Evolutionary conservation across 2,113 vertebrate species (phyloP).

Genomic region (Oryzias curvinotus): DNA sequence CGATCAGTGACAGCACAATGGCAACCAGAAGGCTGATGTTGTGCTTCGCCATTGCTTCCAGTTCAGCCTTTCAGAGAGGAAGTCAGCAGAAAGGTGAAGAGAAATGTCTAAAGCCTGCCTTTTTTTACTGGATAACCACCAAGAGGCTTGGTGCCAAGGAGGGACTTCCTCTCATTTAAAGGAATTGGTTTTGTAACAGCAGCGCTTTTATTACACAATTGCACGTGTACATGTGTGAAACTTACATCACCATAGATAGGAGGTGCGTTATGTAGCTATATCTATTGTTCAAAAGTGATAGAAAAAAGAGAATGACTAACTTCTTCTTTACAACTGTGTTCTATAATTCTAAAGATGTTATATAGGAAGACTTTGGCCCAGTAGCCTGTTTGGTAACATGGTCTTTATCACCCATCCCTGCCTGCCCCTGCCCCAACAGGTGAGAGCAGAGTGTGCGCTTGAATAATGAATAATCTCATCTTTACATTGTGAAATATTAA

Average conservation of each 20-base stretch:
- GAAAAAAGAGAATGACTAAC: not conserved
- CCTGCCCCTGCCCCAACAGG: not conserved
- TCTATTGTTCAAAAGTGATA: not conserved
- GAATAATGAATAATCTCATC: not conserved
- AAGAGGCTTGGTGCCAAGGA: not conserved
- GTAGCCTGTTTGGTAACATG: conserved; percentile 39
- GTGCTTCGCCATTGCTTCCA: conserved; percentile 56
- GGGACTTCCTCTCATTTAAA: conserved; percentile 2
- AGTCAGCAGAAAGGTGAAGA: not conserved
- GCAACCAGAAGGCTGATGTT: conserved; percentile 32
- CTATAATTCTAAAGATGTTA: conserved; percentile 11
- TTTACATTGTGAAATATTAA: conserved; percentile 9
- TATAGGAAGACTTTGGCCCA: conserved; percentile 36
- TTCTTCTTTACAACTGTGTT: conserved; percentile 1
- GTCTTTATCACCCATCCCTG: conserved; percentile 5
- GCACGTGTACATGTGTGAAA: conserved; percentile 31
- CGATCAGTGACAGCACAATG: conserved; percentile 48
- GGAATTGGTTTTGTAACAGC: conserved; percentile 29
- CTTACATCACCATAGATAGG: not conserved
- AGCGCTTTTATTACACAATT: conserved; percentile 26
- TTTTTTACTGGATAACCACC: not conserved
- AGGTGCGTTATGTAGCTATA: not conserved
- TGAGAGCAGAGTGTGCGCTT: conserved; percentile 1
- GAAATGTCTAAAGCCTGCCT: not conserved
- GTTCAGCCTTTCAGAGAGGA: conserved; percentile 1